Conservation (phyloP, 2,888 invertebrate species). For the Zootermopsis nevadensis region DNA sequence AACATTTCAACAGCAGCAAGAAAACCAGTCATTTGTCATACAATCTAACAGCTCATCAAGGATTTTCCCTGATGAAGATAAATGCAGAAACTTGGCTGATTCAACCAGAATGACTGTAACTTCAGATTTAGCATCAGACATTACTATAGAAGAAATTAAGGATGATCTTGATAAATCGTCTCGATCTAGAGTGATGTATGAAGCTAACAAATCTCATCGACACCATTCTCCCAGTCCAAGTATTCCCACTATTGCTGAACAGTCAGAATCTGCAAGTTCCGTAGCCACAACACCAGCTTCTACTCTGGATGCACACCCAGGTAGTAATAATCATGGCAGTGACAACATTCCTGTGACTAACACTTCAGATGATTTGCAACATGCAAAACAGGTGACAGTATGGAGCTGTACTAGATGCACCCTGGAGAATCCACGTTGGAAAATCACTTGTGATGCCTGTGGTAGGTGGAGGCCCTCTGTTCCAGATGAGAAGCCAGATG, state of each 20-base stretch:
- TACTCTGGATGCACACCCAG: slow-evolving; percentile 43
- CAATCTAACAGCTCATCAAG: slow-evolving; percentile 6
- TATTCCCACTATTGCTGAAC: slow-evolving; percentile 57
- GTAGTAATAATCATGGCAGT: slow-evolving; percentile 35
- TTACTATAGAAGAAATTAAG: slow-evolving; percentile 47
- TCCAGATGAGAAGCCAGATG: slow-evolving; percentile 17
- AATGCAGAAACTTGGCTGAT: not conserved
- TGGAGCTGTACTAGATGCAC: slow-evolving; percentile 74
- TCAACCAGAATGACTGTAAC: not conserved
- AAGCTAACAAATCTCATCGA: slow-evolving; percentile 50
- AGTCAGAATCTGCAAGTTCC: slow-evolving; percentile 54
- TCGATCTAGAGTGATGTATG: slow-evolving; percentile 46
- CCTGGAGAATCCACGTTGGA: slow-evolving; percentile 70
- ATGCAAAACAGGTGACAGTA: slow-evolving; percentile 45
- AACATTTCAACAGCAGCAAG: slow-evolving; percentile 54
- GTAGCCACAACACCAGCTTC: slow-evolving; percentile 49
- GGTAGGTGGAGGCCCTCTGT: slow-evolving; percentile 65
- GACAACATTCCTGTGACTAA: not conserved
- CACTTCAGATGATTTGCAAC: not conserved
- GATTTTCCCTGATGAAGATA: slow-evolving; percentile 36
- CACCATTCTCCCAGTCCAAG: slow-evolving; percentile 56
- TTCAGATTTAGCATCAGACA: slow-evolving; percentile 12
- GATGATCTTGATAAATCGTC: slow-evolving; percentile 44
- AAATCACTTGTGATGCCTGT: slow-evolving; percentile 73
- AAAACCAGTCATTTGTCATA: slow-evolving; percentile 54